These are phyloP conservation scores for Lateolabrax maculatus DNA, from an alignment of 2,797 vertebrate species.

Conservation along the genomic window DNA sequence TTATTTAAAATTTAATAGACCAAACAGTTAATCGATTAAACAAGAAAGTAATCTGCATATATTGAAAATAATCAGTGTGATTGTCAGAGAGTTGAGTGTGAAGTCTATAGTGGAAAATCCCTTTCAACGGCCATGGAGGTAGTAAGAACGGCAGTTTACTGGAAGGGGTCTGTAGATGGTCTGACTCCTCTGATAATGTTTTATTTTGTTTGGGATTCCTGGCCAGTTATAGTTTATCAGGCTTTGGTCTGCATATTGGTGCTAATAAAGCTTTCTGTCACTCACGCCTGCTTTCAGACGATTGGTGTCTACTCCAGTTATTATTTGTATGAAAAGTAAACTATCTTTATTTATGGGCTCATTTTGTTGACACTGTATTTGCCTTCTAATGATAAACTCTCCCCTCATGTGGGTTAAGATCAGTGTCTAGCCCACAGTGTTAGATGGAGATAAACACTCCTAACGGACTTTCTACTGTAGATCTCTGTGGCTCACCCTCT, in stretches of 20 bases:
- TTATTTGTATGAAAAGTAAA: conserved; percentile 3
- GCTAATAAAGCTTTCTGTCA: background rate
- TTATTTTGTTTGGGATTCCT: background rate
- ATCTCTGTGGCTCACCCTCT: conserved; percentile 49
- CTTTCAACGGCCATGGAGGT: background rate
- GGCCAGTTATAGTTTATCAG: background rate
- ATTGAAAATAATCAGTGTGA: background rate
- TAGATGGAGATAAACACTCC: conserved; percentile 74
- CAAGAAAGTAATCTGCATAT: background rate
- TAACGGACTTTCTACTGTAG: conserved; percentile 56
- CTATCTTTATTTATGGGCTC: conserved; percentile 18
- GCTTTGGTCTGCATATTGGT: background rate
- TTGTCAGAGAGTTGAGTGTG: background rate
- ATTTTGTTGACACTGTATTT: conserved; percentile 38
- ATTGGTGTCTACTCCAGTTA: conserved; percentile 17
- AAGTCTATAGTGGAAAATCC: background rate
- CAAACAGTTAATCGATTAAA: background rate
- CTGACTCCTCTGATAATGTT: background rate
- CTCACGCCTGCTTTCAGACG: conserved; percentile 3
- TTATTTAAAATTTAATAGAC: background rate
- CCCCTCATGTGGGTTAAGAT: conserved; percentile 64
- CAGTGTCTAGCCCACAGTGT: conserved; percentile 67
- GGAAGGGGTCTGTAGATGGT: background rate
- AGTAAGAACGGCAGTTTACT: background rate
- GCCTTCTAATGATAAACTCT: conserved; percentile 49